A percentile compares a stretch with the other conserved stretches of the same genome.
Conservation (phyloP, 92 coral and sea anemone genomes). For the Palythoa caribaeorum region DNA sequence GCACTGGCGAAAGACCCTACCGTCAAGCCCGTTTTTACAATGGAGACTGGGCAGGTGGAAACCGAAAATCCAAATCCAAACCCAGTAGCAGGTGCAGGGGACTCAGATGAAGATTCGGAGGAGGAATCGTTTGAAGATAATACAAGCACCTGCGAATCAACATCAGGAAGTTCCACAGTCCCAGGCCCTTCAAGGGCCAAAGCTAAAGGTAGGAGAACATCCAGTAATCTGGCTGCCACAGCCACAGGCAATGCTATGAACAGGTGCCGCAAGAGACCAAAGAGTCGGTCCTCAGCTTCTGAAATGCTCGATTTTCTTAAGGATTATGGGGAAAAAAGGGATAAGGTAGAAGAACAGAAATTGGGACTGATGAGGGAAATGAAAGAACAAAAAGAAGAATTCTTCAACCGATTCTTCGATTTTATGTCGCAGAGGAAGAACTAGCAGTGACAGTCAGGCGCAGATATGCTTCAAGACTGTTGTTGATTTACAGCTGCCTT, state of each 20-base stretch:
- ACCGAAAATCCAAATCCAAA: conserved; percentile 44
- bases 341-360: conserved; percentile 34
- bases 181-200: conserved; percentile 45
- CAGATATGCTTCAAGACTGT: conserved; percentile 7
- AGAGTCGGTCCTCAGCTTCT: conserved; percentile 28
- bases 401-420: conserved; percentile 33
- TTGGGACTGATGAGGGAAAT: conserved; percentile 27
- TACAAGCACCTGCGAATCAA: conserved; percentile 45
- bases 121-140: conserved; percentile 42
- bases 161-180: conserved; percentile 42
- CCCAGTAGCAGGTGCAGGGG: conserved; percentile 42
- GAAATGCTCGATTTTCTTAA: conserved; percentile 34
- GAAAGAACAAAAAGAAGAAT: conserved; percentile 31
- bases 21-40: conserved; percentile 43
- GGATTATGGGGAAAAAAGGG: conserved; percentile 40
- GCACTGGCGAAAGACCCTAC: conserved; percentile 41
- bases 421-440: conserved; percentile 36
- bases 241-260: conserved; percentile 36
- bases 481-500: conserved; percentile 24
- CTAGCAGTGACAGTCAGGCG: conserved; percentile 25
- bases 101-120: conserved; percentile 43
- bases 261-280: conserved; percentile 26
- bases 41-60: conserved; percentile 43
- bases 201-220: conserved; percentile 23
- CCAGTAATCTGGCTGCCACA: conserved; percentile 46